A percentile compares a stretch with the other conserved stretches of the same genome.
Evolutionary conservation across 2,888 invertebrate species (phyloP).

Genomic region (Temnothorax unifasciatus): DNA sequence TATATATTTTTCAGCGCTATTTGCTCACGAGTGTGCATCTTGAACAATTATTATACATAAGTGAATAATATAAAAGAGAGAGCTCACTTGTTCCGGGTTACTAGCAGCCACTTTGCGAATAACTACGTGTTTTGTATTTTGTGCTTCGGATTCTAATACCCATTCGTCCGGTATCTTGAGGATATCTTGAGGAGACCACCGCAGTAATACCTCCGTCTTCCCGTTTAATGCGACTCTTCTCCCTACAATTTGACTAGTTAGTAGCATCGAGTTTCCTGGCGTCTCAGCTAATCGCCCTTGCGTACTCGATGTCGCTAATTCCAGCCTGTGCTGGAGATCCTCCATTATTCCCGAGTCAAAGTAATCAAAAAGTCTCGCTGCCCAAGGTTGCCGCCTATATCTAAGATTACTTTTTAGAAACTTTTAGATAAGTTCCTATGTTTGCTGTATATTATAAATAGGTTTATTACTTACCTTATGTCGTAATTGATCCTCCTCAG

Average conservation of each 20-base stretch:
- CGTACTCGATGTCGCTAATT: constrained; percentile 88
- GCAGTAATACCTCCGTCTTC: constrained; percentile 91
- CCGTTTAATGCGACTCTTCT: constrained; percentile 90
- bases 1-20: too few relatives aligned
- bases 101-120: constrained; percentile 80
- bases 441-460: too few relatives aligned
- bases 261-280: constrained; percentile 90
- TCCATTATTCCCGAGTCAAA: constrained; percentile 98
- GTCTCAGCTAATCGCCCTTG: constrained; percentile 89
- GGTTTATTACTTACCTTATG: too few relatives aligned
- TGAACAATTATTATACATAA: too few relatives aligned
- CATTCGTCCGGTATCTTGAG: too few relatives aligned
- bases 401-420: too few relatives aligned
- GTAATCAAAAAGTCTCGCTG: constrained; percentile 97
- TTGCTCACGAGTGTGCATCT: too few relatives aligned
- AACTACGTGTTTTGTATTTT: constrained; percentile 83
- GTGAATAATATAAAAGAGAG: constrained; percentile 73
- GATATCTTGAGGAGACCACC: constrained; percentile 94
- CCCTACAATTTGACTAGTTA: constrained; percentile 90
- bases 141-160: constrained; percentile 90
- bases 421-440: too few relatives aligned
- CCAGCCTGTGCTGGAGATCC: constrained; percentile 93
- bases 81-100: constrained; percentile 79
- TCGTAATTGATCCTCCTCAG: too few relatives aligned
- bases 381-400: too few relatives aligned